phyloP scores from a whole-genome alignment of 1,140 invertebrate genomes.

The Papilio glaucus region DNA sequence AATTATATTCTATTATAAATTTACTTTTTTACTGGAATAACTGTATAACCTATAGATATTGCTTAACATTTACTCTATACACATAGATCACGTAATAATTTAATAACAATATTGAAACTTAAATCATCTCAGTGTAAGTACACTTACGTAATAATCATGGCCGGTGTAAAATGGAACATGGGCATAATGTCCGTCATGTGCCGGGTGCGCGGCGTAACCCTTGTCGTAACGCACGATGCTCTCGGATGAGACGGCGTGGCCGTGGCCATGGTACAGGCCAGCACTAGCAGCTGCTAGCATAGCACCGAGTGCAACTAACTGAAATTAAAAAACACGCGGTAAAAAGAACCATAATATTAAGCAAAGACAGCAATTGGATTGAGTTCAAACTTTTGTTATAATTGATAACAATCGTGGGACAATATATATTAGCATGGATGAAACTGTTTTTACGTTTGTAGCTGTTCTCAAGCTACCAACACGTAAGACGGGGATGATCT shows the following conservation, averaged over 20 bases:
- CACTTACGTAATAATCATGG: constrained; percentile 51
- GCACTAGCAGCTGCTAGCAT: constrained; percentile 48
- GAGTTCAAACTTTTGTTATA: no score
- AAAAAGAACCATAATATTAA: no score
- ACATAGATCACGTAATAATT: not conserved
- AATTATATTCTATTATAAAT: no score
- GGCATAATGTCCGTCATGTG: constrained; percentile 39
- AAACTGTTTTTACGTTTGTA: no score
- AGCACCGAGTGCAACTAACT: constrained; percentile 49
- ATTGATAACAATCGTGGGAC: no score
- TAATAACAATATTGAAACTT: not conserved
- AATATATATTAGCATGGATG: no score
- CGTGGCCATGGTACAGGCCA: constrained; percentile 40
- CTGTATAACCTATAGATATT: no score
- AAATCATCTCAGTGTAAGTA: constrained; percentile 23
- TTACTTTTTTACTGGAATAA: no score
- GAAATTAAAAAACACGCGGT: constrained; percentile 40
- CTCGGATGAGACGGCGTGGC: constrained; percentile 62
- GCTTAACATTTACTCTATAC: no score
- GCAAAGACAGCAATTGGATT: no score
- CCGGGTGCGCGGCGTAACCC: constrained; percentile 37
- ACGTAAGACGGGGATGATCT: no score
- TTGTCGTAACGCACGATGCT: constrained; percentile 62
- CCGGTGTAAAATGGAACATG: constrained; percentile 43
- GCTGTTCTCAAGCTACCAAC: no score